Conservation (phyloP, 2,888 invertebrate genomes). For the Synanthedon vespiformis region DNA sequence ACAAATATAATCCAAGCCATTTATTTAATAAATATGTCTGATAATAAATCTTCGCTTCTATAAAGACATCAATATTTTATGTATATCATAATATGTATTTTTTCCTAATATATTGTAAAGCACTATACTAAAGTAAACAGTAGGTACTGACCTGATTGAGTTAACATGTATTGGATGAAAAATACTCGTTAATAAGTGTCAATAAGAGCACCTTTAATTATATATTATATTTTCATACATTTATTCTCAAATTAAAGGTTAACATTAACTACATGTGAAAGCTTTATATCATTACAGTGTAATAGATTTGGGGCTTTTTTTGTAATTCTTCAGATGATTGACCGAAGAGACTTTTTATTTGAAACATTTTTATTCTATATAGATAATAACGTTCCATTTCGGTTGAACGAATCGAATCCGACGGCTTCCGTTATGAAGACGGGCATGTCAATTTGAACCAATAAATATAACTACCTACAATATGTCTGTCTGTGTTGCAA, state of each 20-base stretch:
- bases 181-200: too few species aligned
- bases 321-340: too few species aligned
- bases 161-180: not conserved
- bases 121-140: constrained; percentile 9
- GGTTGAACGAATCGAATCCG: constrained; percentile 22
- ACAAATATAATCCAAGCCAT: too few species aligned
- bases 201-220: too few species aligned
- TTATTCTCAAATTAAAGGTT: too few species aligned
- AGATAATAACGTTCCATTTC: constrained; percentile 6
- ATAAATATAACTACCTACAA: constrained; percentile 23
- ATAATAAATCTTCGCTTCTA: too few species aligned
- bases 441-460: constrained; percentile 62
- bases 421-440: constrained; percentile 54
- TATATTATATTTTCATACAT: too few species aligned
- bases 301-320: too few species aligned
- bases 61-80: not conserved
- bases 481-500: not conserved
- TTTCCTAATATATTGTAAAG: not conserved
- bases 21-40: too few species aligned
- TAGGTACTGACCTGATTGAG: constrained; percentile 2
- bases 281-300: too few species aligned
- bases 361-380: constrained; percentile 1
- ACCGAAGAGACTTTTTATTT: too few species aligned
- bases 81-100: not conserved
- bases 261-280: too few species aligned